phyloP scores from a whole-genome alignment of 37 sponge, comb jelly and placozoan species.

The Axinella damicornis region DNA sequence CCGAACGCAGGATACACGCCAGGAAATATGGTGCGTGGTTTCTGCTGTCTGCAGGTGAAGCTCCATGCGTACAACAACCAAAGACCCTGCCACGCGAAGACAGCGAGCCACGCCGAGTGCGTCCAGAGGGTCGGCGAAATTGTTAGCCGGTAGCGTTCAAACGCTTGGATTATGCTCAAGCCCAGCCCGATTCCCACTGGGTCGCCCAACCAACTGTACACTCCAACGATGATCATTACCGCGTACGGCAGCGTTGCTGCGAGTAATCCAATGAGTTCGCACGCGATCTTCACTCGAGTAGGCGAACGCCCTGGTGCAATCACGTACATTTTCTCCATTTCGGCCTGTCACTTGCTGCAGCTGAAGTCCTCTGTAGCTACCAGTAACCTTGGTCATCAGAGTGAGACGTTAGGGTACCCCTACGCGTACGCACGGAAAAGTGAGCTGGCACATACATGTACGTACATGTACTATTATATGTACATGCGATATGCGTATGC shows the following conservation, averaged over 20 bases:
- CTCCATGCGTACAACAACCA: conserved; percentile 61
- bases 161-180: not conserved
- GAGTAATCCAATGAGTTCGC: not conserved
- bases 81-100: conserved; percentile 50
- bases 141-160: not conserved
- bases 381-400: too few relatives aligned
- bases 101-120: conserved; percentile 54
- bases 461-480: too few relatives aligned
- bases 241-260: not conserved
- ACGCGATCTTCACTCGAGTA: not conserved
- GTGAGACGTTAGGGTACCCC: too few relatives aligned
- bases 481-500: too few relatives aligned
- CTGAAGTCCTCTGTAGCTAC: too few relatives aligned
- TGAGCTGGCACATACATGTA: too few relatives aligned
- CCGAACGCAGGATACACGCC: conserved; percentile 19
- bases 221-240: not conserved
- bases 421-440: too few relatives aligned
- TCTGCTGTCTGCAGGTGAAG: conserved; percentile 38
- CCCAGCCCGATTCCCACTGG: not conserved
- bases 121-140: conserved; percentile 56
- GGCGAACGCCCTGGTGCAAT: too few relatives aligned
- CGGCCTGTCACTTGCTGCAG: too few relatives aligned
- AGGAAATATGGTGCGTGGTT: conserved; percentile 14
- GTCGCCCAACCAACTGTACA: conserved; percentile 33
- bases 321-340: too few relatives aligned